Conservation (phyloP, 2,113 vertebrate genomes). For the Sander vitreus region DNA sequence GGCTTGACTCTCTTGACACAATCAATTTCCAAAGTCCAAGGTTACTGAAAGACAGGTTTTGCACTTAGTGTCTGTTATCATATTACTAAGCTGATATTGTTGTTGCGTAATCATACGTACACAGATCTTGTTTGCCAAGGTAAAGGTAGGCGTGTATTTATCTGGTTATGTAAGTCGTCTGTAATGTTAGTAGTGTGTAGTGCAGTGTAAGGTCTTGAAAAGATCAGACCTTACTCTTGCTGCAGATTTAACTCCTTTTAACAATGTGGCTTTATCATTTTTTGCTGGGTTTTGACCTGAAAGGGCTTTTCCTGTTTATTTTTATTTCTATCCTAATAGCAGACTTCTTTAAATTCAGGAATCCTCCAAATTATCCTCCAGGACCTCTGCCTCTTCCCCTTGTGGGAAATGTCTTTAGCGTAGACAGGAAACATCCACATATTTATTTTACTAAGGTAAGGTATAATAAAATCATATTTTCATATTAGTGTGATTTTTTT, state of each 20-base stretch:
- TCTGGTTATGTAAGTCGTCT: neutral
- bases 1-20: neutral
- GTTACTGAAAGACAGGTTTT: neutral
- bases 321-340: conserved; percentile 76
- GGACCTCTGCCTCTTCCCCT: conserved; percentile 80
- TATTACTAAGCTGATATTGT: neutral
- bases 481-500: neutral
- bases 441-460: conserved; percentile 74
- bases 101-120: neutral
- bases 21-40: neutral
- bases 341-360: conserved; percentile 77
- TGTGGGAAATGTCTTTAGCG: conserved; percentile 75
- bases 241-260: neutral
- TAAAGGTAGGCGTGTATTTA: neutral
- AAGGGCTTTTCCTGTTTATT: conserved; percentile 75
- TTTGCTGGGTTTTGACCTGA: conserved; percentile 66
- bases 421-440: conserved; percentile 70
- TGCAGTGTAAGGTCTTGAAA: neutral
- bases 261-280: conserved; percentile 73
- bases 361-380: conserved; percentile 82
- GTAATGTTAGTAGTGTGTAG: neutral
- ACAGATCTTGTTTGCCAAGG: neutral
- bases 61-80: neutral
- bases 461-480: neutral
- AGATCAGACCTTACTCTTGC: neutral